Conservation (phyloP, 2,797 vertebrate genomes). For the Thamnophis elegans region DNA sequence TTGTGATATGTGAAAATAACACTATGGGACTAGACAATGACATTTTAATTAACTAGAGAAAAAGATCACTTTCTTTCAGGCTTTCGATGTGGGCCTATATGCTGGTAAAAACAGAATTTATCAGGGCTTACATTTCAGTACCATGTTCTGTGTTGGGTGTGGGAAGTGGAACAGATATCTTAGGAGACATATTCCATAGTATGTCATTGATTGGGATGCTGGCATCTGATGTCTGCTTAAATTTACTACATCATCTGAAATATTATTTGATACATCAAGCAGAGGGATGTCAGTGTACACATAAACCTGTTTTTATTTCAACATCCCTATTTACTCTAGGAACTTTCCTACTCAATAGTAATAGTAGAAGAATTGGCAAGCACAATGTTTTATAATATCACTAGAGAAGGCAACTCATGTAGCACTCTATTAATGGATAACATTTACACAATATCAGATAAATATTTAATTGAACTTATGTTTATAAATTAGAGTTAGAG, state of each 20-base stretch:
- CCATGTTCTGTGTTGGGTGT: neutral
- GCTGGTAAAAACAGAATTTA: neutral
- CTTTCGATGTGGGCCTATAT: neutral
- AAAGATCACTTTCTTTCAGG: neutral
- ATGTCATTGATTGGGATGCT: neutral
- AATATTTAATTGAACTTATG: neutral
- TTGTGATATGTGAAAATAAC: neutral
- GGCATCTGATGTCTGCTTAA: neutral
- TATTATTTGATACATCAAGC: neutral
- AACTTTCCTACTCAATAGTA: neutral
- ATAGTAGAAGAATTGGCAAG: neutral
- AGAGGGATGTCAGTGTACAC: neutral
- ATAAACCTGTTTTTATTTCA: neutral
- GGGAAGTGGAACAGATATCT: neutral
- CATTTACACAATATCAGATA: neutral
- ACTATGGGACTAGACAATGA: neutral
- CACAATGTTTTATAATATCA: neutral
- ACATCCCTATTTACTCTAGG: neutral
- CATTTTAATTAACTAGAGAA: neutral
- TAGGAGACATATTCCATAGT: neutral
- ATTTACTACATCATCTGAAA: neutral
- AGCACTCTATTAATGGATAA: neutral
- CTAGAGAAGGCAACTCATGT: neutral
- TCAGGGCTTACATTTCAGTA: neutral
- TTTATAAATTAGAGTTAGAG: slow-evolving; percentile 18